A percentile compares a stretch with the other conserved stretches of the same genome.
These are phyloP conservation scores for Charina bottae DNA, from an alignment of 2,113 vertebrate genomes.

Conservation along the genomic window DNA sequence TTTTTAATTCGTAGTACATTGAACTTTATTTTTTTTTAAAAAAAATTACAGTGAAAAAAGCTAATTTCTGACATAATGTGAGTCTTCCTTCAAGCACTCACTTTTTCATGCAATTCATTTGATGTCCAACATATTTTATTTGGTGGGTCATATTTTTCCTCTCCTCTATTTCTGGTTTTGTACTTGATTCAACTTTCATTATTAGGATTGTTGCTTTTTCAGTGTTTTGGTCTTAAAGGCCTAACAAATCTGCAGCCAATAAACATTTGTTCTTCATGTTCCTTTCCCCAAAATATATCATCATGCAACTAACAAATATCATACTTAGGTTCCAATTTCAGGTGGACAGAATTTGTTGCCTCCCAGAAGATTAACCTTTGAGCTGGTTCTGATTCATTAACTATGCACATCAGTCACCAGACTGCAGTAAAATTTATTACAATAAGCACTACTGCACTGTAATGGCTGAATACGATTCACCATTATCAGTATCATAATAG, in stretches of 20 bases:
- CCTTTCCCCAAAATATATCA: constrained; percentile 80
- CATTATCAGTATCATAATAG: constrained; percentile 77
- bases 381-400: constrained; percentile 79
- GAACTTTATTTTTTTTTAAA: constrained; percentile 1
- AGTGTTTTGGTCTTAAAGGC: constrained; percentile 72
- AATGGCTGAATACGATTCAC: constrained; percentile 72
- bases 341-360: constrained; percentile 77
- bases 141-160: constrained; percentile 68
- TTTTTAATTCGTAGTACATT: constrained; percentile 35
- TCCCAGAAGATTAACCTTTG: constrained; percentile 79
- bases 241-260: constrained; percentile 77
- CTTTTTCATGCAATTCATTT: constrained; percentile 59
- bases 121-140: constrained; percentile 69
- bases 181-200: constrained; percentile 74
- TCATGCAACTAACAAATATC: constrained; percentile 81
- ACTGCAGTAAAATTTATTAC: constrained; percentile 73
- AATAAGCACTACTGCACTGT: constrained; percentile 73
- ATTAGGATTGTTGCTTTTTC: constrained; percentile 71
- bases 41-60: constrained; percentile 29
- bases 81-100: constrained; percentile 62
- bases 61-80: constrained; percentile 41
- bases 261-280: constrained; percentile 78
- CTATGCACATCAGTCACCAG: constrained; percentile 71
- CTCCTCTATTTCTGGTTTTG: constrained; percentile 72
- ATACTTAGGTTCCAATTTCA: constrained; percentile 80